phyloP scores from a whole-genome alignment of 2,113 vertebrate genomes.

The Tragelaphus strepsiceros region DNA sequence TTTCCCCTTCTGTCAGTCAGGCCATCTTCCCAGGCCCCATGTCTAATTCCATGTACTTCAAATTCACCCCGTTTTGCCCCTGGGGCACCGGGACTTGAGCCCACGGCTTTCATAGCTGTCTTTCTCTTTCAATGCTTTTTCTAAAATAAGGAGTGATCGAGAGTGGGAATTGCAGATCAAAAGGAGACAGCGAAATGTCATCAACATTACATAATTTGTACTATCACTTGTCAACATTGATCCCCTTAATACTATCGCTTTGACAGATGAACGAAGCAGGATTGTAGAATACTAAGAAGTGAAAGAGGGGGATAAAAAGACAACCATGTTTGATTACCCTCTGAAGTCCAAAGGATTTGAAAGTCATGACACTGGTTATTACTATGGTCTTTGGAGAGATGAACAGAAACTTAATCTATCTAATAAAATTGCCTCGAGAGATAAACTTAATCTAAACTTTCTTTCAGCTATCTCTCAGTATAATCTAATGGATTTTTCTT shows the following conservation, averaged over 20 bases:
- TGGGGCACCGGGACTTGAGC: neutral
- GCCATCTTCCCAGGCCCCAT: slow-evolving; percentile 33
- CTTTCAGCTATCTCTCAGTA: slow-evolving; percentile 66
- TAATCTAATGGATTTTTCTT: slow-evolving; percentile 64
- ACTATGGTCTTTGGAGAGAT: slow-evolving; percentile 78
- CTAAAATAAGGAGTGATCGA: slow-evolving; percentile 77
- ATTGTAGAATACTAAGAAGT: slow-evolving; percentile 80
- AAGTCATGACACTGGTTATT: slow-evolving; percentile 84
- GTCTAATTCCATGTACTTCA: slow-evolving; percentile 46
- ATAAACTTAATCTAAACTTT: slow-evolving; percentile 80
- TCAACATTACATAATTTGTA: slow-evolving; percentile 85
- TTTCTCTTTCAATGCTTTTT: slow-evolving; percentile 72
- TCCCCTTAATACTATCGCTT: slow-evolving; percentile 81
- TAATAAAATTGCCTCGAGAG: slow-evolving; percentile 80
- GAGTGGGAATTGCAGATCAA: slow-evolving; percentile 81
- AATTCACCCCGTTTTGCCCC: neutral
- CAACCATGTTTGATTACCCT: slow-evolving; percentile 80
- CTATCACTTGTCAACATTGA: slow-evolving; percentile 84
- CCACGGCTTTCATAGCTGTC: slow-evolving; percentile 55
- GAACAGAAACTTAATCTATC: slow-evolving; percentile 79
- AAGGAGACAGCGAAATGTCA: slow-evolving; percentile 81
- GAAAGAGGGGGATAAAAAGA: slow-evolving; percentile 80
- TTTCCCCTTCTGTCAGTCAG: slow-evolving; percentile 64
- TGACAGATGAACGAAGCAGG: slow-evolving; percentile 80
- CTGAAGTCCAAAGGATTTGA: slow-evolving; percentile 81